Evolutionary conservation across 2,888 invertebrate species (phyloP), one percentile per base, ranked within the genome.

Genomic region (Lithophane ornitopus): DNA sequence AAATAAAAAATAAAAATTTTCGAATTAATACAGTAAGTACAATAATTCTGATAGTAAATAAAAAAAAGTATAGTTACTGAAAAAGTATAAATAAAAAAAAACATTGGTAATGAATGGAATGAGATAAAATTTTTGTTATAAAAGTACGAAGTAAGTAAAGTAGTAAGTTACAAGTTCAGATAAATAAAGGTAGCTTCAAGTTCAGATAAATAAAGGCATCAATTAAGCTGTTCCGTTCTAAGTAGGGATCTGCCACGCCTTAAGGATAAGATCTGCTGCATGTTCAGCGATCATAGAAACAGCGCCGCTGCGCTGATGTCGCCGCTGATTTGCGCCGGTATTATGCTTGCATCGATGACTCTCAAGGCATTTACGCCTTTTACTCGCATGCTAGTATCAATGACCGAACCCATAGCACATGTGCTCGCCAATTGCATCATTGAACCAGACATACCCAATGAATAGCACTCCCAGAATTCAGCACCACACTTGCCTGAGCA

Each of bases 391-490:
- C 58, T 34, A 0, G 39, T 52, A 41, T 90, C 85, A 19, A 88
- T 66, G 0, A 89, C 89, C 1, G 52, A 52, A 0, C 90, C 90
- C 73, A 90, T 78, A 0, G 84, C 70, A 28, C 85, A 85, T 16
- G 88, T 88, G 12, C 89, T 86, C 6, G 61, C 52, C 41, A 84
- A 88, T 70, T 90, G 89, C 84, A 86, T 88, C 80, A 88, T 78
- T 26, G 85, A 79, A 0, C 80, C 72, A 39, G 87, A 86, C 86
- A 87, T 81, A 0, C 44, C 70, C 58, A 82, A 0, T 1, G 74
- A 81, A 49, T 89, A 88, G 63, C 88, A 90, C 14, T 81, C 34
- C 85, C 85, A 90, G 49, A 65, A 90, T 9, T 70, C 78, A 14
- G 12, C 0, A 9, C 59, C 78, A 54, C 44, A 19, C n/a, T 76